Base-by-base conservation (phyloP, 2,113 vertebrate species). In the Corythaixoides concolor region DNA sequence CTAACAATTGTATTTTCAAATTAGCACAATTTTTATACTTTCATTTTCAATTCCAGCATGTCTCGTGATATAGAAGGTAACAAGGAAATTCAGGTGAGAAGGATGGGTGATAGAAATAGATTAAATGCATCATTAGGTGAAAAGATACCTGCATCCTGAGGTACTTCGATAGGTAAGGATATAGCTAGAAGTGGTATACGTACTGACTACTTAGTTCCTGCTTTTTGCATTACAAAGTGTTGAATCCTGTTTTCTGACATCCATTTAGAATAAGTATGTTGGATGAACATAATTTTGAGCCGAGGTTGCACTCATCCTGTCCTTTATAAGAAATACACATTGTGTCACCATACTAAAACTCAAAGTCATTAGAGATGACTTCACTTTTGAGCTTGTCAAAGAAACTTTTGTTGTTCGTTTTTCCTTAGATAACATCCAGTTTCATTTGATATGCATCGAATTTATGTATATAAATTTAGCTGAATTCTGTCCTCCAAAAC, bases 371-470 rank as follows among this genome's bases (percentile, higher is more conserved):
- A 68, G 62, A 85, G 18, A 2, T 33, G 8, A 23, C 69, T 92
- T 85, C 22, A 60, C 32, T 50, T 68, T 12, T 23, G n/a, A 47
- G 35, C 17, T 79, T 56, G 12, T 75, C 56, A 78, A 78, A 84
- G 50, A 10, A 84, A 72, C 1, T 86, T 96, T 72, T 68, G 10
- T 73, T 85, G 35, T 56, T 94, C 15, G 1, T 11, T 81, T 88
- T 80, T 86, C 23, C 39, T 67, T 43, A 76, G 58, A 87, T 92
- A 82, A 69, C 41, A 81, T 62, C 66, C 77, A 43, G 8, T 76
- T 66, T 87, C 19, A 67, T 87, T 92, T 92, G 86, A 78, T 93
- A 87, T 82, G 55, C 60, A 95, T 95, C 89, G 75, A 58, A 75
- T 87, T 69, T 72, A 67, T 37, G n/a, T 52, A 49, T 90, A 43